Base-by-base conservation (phyloP, 2,888 invertebrate species). In the Maniola hyperantus region DNA sequence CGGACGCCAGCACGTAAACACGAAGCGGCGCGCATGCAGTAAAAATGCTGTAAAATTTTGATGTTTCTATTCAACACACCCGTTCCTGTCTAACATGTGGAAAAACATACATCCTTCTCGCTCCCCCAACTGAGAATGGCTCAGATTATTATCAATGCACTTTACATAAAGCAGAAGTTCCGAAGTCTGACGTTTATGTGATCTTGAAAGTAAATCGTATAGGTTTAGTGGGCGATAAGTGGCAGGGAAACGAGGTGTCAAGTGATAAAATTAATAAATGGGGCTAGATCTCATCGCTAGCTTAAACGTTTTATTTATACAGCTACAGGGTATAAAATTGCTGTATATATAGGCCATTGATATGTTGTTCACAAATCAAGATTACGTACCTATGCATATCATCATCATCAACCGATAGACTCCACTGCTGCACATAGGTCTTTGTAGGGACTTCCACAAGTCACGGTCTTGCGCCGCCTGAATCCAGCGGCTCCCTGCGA, bases 31-130 rank as follows among this genome's bases (percentile, higher is more conserved):
- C 82, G 80, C 72, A 82, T 85, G 90, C 87, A 89, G 89, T 92
- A 91, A 92, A 92, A 91, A 90, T 76, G 91, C 85, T 91, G 91
- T 92, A 91, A 92, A 91, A 90, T 90, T 92, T 91, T 92, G 89
- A 92, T 91, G 91, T 92, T 89, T 91, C 91, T 90, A 91, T 91
- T 89, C 89, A 88, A 82, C 75, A 77, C 75, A n/a, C 48, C 76
- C 71, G 42, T 85, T 83, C 72, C 75, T 7, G 67, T 86, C 80
- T 1, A 74, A 67, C 83, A 1, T 34, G 5, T 13, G 0, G 0
- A 7, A 6, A 64, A n/a, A 7, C 26, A 33, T 77, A 81, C 72
- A 39, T 36, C 71, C 72, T 13, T 87, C 84, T 59, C 82, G 1
- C 70, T 86, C 80, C 6, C 73, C 39, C 82, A 69, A 75, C 82